These are phyloP conservation scores for Limanda limanda DNA, from an alignment of 2,113 vertebrate species.

Conservation along the genomic window DNA sequence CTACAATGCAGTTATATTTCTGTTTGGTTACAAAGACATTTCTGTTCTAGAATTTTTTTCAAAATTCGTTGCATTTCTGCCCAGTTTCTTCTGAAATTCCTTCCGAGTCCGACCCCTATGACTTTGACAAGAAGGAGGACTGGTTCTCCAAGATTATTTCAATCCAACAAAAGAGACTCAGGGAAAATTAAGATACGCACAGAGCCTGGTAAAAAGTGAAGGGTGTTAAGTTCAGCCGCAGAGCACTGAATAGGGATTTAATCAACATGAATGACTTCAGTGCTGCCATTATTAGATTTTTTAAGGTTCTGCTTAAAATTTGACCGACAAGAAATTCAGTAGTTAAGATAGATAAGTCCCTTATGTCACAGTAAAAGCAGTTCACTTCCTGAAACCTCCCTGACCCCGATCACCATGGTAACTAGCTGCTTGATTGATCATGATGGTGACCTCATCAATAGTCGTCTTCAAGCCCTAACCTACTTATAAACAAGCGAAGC, in stretches of 20 bases:
- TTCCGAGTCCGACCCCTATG: constrained; percentile 11
- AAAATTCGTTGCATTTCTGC: constrained; percentile 6
- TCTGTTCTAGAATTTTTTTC: constrained; percentile 4
- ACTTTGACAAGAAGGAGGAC: constrained; percentile 26
- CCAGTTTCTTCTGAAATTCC: constrained; percentile 12
- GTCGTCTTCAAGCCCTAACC: constrained; percentile 29
- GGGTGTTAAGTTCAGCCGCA: constrained; percentile 19
- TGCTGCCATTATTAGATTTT: constrained; percentile 13
- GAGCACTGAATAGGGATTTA: constrained; percentile 26
- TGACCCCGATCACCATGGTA: constrained; percentile 52
- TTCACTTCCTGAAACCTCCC: constrained; percentile 26
- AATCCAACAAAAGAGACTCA: constrained; percentile 2
- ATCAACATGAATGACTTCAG: constrained; percentile 21
- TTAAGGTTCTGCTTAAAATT: not conserved
- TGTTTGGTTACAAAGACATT: constrained; percentile 29
- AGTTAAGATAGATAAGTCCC: not conserved
- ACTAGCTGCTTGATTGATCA: constrained; percentile 51
- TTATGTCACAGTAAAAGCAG: constrained; percentile 7
- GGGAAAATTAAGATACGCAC: constrained; percentile 27
- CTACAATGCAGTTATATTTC: constrained; percentile 17
- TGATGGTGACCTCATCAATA: constrained; percentile 43
- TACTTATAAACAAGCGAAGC: constrained; percentile 52
- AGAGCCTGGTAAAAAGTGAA: constrained; percentile 32
- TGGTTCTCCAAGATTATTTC: constrained; percentile 52
- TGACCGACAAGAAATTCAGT: not conserved